Evolutionary conservation across 2,888 invertebrate species (phyloP), one percentile per base, ranked within the genome.

Genomic region (Parthenolecanium corni): DNA sequence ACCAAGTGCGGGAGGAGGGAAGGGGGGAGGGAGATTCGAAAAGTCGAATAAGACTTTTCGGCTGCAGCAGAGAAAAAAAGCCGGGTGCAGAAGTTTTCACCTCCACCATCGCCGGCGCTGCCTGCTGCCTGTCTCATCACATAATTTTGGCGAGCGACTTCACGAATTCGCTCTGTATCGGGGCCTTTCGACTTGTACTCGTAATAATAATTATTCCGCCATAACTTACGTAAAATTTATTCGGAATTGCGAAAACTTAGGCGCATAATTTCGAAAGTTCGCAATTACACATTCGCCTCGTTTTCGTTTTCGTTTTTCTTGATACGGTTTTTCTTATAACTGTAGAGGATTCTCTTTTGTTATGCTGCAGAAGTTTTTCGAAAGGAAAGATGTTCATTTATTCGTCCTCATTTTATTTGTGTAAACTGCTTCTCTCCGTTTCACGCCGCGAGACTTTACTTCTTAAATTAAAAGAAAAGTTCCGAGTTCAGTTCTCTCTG

Each of bases 181-280:
- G 31, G 46, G 44, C 46, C 56, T 56, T 56, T 56, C 31, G 56
- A 58, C 47, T 58, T 49, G 40, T 38, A 53, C 36, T 53, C 36
- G 49, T 58, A 49, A 58, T 58, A 47, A 58, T 58, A 21, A 58
- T 58, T 58, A 58, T 58, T 58, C 58, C 58, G 51, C 58, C 49
- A 58, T 58, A 58, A 58, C 46, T 58, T 46, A 46, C 47, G 49
- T 58, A 49, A 58, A 58, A 58, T 58, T 58, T 58, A 58, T 58
- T 49, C 58, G 58, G 25, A 31, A 58, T 21, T 58, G 47, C 58
- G 36, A 38, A 58, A 58, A 58, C 49, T 58, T 54, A 38, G 21
- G 36, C 25, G 58, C 47, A 58, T 47, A 58, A 49, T 38, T 49
- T 58, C 58, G 47, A 58, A 58, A 58, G 36, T 58, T 58, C 21